Conservation (phyloP, 2,797 vertebrate genomes). For the Margarornis squamiger region DNA sequence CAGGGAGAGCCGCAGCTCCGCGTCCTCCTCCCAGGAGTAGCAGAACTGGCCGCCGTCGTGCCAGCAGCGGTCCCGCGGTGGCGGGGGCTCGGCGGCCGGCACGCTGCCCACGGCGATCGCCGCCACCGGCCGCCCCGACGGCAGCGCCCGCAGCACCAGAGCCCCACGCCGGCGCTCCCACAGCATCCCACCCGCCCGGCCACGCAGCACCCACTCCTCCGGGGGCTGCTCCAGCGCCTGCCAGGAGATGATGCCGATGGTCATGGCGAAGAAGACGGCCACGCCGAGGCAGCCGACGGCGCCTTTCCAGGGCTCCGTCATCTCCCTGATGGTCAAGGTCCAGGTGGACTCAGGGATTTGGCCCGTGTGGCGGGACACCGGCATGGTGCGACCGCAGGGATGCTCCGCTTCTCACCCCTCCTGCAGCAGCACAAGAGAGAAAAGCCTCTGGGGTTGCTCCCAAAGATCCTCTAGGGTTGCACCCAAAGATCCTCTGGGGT, state of each 20-base stretch:
- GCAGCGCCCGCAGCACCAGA: slow-evolving; percentile 85
- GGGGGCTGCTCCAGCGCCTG: slow-evolving; percentile 92
- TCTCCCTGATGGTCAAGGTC: slow-evolving; percentile 86
- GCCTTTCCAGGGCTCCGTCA: slow-evolving; percentile 94
- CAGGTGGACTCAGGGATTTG: neutral
- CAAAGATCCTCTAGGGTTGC: neutral
- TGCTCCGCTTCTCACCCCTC: neutral
- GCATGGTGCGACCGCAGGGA: neutral
- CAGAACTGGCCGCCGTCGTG: slow-evolving; percentile 89
- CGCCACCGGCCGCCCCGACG: slow-evolving; percentile 81
- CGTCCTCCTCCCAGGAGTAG: slow-evolving; percentile 88
- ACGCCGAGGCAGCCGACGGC: slow-evolving; percentile 89
- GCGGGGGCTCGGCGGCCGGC: slow-evolving; percentile 82
- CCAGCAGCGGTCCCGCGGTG: slow-evolving; percentile 89
- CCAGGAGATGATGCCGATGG: slow-evolving; percentile 94
- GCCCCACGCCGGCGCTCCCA: slow-evolving; percentile 88
- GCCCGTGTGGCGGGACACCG: neutral
- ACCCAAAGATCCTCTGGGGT: neutral
- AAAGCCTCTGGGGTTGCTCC: neutral
- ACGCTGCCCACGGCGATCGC: slow-evolving; percentile 84
- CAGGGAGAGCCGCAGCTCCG: slow-evolving; percentile 84
- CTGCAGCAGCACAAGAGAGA: neutral
- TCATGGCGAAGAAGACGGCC: slow-evolving; percentile 91
- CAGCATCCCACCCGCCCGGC: slow-evolving; percentile 84
- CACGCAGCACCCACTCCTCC: slow-evolving; percentile 92